Conservation (phyloP, 2,888 invertebrate genomes). For the Schizaphis graminum region DNA sequence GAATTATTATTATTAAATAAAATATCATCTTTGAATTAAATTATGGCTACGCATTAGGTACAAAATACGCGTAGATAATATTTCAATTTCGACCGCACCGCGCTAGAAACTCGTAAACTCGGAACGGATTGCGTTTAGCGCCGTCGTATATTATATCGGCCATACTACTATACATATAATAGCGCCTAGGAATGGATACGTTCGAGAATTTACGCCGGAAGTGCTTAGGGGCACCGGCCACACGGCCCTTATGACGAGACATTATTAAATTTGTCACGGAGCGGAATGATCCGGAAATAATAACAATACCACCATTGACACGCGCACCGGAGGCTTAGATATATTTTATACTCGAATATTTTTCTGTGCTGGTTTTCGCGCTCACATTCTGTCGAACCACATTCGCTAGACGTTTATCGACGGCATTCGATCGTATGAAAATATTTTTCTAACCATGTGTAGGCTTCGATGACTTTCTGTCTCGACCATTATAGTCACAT, state of each 20-base stretch:
- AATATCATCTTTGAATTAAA: neutral
- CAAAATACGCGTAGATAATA: neutral
- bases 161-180: neutral
- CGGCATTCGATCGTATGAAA: neutral
- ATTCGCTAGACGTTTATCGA: neutral
- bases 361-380: neutral
- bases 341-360: slow-evolving; percentile 17
- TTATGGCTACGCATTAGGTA: neutral
- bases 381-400: neutral
- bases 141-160: neutral
- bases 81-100: neutral
- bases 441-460: neutral
- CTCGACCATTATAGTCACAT: neutral
- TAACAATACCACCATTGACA: slow-evolving; percentile 1
- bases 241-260: neutral
- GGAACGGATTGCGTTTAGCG: neutral
- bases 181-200: neutral
- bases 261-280: slow-evolving; percentile 42
- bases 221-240: neutral
- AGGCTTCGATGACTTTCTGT: neutral
- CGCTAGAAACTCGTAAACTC: neutral
- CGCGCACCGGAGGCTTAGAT: neutral
- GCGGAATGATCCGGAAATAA: slow-evolving; percentile 30
- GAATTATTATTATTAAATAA: neutral
- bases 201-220: neutral